Evolutionary conservation across 1,140 invertebrate species (phyloP).

Genomic region (Oedothorax gibbosus): DNA sequence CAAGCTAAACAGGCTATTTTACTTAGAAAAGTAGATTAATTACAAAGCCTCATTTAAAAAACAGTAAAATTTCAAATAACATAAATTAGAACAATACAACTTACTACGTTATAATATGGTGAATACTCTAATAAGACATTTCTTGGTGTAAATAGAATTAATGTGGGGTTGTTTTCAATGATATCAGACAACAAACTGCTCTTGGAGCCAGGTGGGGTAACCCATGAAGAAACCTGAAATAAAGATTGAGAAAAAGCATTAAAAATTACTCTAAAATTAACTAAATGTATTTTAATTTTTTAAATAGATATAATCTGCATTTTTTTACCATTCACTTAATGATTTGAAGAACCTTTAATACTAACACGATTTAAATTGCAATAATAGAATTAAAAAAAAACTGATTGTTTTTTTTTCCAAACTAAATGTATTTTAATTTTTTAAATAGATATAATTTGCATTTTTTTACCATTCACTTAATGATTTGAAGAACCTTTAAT

Average conservation of each 20-base stretch:
- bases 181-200: conserved; percentile 65
- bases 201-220: conserved; percentile 67
- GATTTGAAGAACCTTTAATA: too few relatives aligned
- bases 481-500: too few relatives aligned
- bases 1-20: background rate
- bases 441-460: background rate
- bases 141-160: conserved; percentile 67
- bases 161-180: conserved; percentile 65
- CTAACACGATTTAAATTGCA: too few relatives aligned
- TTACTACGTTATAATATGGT: conserved; percentile 66
- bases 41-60: background rate
- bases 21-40: background rate
- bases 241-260: background rate
- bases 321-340: too few relatives aligned
- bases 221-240: conserved; percentile 63
- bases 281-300: background rate
- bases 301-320: background rate
- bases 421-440: background rate
- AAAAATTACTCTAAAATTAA: background rate
- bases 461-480: too few relatives aligned
- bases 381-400: too few relatives aligned
- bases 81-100: conserved; percentile 12
- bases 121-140: conserved; percentile 65
- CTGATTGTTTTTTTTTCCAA: too few relatives aligned
- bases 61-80: background rate